Evolutionary conservation across 2,113 vertebrate genomes (phyloP), one percentile per base, ranked within the genome.

Genomic region (Picathartes gymnocephalus): DNA sequence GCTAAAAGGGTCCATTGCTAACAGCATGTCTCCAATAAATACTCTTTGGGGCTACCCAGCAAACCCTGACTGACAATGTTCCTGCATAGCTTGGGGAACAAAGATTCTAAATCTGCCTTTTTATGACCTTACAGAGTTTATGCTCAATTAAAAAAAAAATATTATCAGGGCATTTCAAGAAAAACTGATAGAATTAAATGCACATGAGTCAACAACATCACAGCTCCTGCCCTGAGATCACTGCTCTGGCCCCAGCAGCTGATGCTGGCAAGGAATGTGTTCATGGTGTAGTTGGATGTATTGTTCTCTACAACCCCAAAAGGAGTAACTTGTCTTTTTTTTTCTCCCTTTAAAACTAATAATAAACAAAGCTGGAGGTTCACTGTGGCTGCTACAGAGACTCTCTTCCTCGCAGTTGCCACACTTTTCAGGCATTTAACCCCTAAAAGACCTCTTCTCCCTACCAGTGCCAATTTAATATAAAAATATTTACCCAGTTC

Each of bases 401-500:
- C 16, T 74, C 33, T 76, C 24, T 73, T 78, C 76, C 53, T 88
- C 71, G 61, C 4, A 57, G 54, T 9, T 73, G 94, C 57, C 81
- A 68, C 50, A 89, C 58, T 88, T 95, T 97, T 95, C 78, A 97
- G 86, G 65, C 47, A 78, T 54, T 54, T 66, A 96, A 97, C 96
- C 50, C 83, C 82, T 74, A 47, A 78, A 90, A 92, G 76, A 87
- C 39, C 20, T 94, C 42, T 87, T 96, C 94, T 91, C 58, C 53
- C 86, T 95, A 51, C 45, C 2, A 2, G 42, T 72, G 84, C 76
- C 88, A 96, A 96, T 92, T 97, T 95, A 96, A 95, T 80, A 92
- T 37, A 88, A 78, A 97, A 96, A 96, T 97, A 97, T 97, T 98
- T 98, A 98, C 96, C 56, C 64, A 84, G 31, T 88, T 96, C 96